phyloP scores from a whole-genome alignment of 2,113 vertebrate genomes.

The Pungitius pungitius region DNA sequence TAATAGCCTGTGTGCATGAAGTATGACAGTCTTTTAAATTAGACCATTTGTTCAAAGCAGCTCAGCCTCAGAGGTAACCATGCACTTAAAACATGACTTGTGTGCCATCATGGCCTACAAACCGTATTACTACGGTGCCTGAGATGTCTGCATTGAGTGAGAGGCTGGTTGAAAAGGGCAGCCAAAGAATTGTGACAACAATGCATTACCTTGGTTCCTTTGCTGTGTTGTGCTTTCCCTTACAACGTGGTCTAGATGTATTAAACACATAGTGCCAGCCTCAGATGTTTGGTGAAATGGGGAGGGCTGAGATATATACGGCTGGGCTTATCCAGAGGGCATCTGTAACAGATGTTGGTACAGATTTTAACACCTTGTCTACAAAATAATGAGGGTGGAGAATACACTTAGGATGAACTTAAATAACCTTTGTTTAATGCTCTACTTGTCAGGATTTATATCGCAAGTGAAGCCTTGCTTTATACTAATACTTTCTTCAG shows the following conservation, averaged over 20 bases:
- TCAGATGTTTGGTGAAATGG: not conserved
- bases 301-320: not conserved
- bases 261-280: conserved; percentile 1
- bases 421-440: not conserved
- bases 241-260: not conserved
- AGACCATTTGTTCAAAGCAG: conserved; percentile 52
- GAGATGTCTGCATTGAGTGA: not conserved
- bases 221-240: not conserved
- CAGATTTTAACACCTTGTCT: not conserved
- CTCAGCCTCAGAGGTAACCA: conserved; percentile 22
- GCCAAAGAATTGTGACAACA: not conserved
- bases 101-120: conserved; percentile 4
- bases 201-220: not conserved
- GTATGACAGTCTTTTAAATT: conserved; percentile 54
- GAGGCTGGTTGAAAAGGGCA: not conserved
- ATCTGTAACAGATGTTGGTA: conserved; percentile 17
- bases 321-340: not conserved
- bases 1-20: conserved; percentile 38
- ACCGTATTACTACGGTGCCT: not conserved
- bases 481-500: not conserved
- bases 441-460: not conserved
- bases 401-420: not conserved
- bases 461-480: not conserved
- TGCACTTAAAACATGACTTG: conserved; percentile 7
- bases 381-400: not conserved